These are phyloP conservation scores for Micropoecilia bifurca DNA, from an alignment of 2,797 vertebrate genomes.

Conservation along the genomic window DNA sequence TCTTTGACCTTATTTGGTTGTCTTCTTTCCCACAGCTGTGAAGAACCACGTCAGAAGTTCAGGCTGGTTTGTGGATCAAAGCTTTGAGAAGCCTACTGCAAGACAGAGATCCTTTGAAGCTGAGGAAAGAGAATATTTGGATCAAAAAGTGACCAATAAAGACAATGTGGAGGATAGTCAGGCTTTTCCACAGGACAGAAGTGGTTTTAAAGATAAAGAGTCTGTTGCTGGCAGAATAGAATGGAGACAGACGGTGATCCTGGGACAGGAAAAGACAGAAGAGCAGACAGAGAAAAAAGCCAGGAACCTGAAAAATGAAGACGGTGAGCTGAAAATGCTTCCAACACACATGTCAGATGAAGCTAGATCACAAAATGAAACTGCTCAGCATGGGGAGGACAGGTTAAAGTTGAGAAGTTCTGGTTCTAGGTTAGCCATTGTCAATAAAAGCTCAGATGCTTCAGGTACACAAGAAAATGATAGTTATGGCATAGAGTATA, in stretches of 20 bases:
- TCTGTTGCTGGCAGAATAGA: neutral
- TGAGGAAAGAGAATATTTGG: conserved; percentile 11
- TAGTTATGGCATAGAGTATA: neutral
- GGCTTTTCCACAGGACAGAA: neutral
- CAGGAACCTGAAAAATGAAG: neutral
- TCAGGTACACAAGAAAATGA: neutral
- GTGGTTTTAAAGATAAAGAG: neutral
- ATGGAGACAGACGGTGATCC: neutral
- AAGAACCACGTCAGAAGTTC: conserved; percentile 45
- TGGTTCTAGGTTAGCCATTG: neutral
- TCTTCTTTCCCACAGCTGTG: conserved; percentile 23
- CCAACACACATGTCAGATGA: conserved; percentile 11
- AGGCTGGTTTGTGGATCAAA: conserved; percentile 36
- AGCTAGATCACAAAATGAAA: neutral
- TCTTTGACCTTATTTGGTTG: neutral
- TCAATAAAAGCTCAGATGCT: neutral
- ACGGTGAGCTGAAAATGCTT: neutral
- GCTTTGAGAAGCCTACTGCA: neutral
- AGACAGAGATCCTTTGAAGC: neutral
- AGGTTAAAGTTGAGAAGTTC: neutral
- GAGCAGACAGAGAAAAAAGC: neutral
- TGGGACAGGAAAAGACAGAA: neutral
- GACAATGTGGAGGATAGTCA: neutral
- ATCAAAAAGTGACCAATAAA: conserved; percentile 3
- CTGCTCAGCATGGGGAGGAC: neutral